These are phyloP conservation scores for Cassiopea xamachana DNA, from an alignment of 30 jellyfish, hydroid and myxozoan species.

Conservation along the genomic window DNA sequence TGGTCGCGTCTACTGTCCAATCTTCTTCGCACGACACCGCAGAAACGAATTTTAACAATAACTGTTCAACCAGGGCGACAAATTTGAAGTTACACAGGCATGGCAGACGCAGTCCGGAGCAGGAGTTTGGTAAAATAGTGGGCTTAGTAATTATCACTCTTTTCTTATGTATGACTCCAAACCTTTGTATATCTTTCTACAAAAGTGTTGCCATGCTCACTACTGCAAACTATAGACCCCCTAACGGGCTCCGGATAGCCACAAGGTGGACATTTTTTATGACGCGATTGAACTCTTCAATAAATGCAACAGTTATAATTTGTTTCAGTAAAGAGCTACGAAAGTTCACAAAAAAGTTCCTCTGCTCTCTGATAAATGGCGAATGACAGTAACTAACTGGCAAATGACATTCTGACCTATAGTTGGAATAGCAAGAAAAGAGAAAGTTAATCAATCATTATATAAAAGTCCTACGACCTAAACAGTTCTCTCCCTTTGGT, in stretches of 20 bases:
- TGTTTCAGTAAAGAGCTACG: conserved; percentile 16
- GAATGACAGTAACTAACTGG: neutral
- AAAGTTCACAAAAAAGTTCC: neutral
- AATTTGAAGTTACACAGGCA: neutral
- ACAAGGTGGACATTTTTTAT: conserved; percentile 12
- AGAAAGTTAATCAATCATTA: too few species aligned
- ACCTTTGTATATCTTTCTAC: conserved; percentile 24
- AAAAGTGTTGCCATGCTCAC: neutral
- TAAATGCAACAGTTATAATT: conserved; percentile 10
- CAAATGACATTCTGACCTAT: too few species aligned
- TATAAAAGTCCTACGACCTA: too few species aligned
- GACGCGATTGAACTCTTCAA: conserved; percentile 27
- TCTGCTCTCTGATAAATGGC: neutral
- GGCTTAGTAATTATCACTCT: conserved; percentile 45
- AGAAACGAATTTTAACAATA: too few species aligned
- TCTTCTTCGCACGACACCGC: neutral
- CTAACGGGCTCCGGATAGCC: neutral
- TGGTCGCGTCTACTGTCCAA: neutral
- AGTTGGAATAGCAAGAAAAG: too few species aligned
- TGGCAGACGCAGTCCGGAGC: conserved; percentile 20
- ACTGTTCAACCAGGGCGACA: neutral
- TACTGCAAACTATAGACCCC: neutral
- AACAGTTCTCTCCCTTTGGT: too few species aligned
- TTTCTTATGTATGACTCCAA: conserved; percentile 38
- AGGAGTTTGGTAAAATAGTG: conserved; percentile 62